Conservation (phyloP, 2,797 vertebrate species). For the Ara ararauna region DNA sequence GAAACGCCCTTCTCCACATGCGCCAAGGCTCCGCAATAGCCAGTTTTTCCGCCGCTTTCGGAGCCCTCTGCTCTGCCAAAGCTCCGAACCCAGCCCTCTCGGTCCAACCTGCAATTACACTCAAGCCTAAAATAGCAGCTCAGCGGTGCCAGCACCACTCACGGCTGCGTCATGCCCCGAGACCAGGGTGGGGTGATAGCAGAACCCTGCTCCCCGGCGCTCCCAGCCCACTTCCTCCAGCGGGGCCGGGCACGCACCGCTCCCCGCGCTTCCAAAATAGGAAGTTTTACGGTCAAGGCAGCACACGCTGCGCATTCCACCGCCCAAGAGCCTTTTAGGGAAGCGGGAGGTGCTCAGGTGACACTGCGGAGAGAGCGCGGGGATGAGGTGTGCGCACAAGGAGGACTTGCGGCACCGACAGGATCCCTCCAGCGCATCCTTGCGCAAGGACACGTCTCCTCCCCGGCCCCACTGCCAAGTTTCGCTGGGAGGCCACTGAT, state of each 20-base stretch:
- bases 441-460: not conserved
- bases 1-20: not conserved
- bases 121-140: not conserved
- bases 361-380: accelerated
- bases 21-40: not conserved
- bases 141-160: not conserved
- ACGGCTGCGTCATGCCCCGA: not conserved
- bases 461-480: conserved; percentile 31
- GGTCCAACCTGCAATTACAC: conserved; percentile 7
- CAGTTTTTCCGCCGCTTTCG: not conserved
- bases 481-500: conserved; percentile 39
- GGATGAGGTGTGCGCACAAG: not conserved
- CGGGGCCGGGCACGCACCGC: not conserved
- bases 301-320: not conserved
- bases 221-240: not conserved
- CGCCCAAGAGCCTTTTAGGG: not conserved
- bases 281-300: not conserved
- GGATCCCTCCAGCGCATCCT: not conserved
- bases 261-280: not conserved
- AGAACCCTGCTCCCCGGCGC: not conserved
- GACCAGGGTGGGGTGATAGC: not conserved
- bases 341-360: not conserved
- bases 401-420: not conserved
- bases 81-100: not conserved
- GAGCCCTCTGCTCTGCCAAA: not conserved